Conservation (phyloP, 1,140 invertebrate genomes). For the Polyergus mexicanus region DNA sequence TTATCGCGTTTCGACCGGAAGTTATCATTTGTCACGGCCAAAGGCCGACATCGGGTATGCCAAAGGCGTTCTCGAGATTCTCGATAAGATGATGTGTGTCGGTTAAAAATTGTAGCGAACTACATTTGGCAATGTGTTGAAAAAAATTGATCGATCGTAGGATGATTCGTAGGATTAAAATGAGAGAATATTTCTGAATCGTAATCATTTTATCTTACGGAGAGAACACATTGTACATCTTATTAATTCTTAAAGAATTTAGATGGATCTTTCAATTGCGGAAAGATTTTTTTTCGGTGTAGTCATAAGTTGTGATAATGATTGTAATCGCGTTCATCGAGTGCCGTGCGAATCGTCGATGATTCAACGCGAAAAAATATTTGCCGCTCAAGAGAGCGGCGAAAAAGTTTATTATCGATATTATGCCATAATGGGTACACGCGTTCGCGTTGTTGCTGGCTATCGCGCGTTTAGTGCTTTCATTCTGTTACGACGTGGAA, state of each 20-base stretch:
- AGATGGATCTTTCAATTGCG: background rate
- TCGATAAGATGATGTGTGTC: slow-evolving; percentile 5
- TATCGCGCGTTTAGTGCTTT: slow-evolving; percentile 63
- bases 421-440: slow-evolving; percentile 61
- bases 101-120: background rate
- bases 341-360: slow-evolving; percentile 23
- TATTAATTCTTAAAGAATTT: background rate
- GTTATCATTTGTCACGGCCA: slow-evolving; percentile 51
- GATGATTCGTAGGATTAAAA: too few species aligned
- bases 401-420: slow-evolving; percentile 65
- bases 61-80: slow-evolving; percentile 16
- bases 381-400: slow-evolving; percentile 23
- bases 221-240: background rate
- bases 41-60: background rate
- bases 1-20: slow-evolving; percentile 61
- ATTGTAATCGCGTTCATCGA: slow-evolving; percentile 42
- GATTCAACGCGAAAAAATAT: slow-evolving; percentile 33
- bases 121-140: slow-evolving; percentile 3
- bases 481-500: slow-evolving; percentile 60
- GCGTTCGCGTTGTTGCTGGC: slow-evolving; percentile 54
- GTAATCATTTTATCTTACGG: background rate
- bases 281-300: background rate
- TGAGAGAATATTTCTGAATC: background rate
- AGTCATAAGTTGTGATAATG: background rate
- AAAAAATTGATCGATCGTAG: background rate